phyloP scores from a whole-genome alignment of 2,113 vertebrate species.

The Erythrolamprus reginae region DNA sequence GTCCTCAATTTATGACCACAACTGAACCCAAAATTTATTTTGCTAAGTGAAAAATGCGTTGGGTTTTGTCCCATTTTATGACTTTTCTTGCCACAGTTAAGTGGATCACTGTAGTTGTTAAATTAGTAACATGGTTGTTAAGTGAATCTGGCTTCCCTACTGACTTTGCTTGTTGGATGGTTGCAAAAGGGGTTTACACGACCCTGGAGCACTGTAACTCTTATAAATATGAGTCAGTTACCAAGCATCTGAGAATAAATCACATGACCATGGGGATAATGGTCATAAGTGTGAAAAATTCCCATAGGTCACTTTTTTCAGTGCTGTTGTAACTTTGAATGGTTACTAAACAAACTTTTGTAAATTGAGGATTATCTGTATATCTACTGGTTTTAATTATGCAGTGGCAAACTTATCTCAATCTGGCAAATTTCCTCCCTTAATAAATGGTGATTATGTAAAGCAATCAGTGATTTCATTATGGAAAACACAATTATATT shows the following conservation, averaged over 20 bases:
- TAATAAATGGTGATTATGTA: not conserved
- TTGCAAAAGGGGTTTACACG: not conserved
- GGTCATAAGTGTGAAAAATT: not conserved
- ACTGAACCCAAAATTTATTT: not conserved
- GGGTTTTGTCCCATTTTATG: not conserved
- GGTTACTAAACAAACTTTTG: not conserved
- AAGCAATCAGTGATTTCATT: not conserved
- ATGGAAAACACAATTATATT: not conserved
- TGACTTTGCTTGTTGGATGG: not conserved
- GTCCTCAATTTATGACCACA: not conserved
- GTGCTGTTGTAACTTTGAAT: not conserved
- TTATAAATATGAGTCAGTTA: not conserved
- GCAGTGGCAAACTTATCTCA: not conserved
- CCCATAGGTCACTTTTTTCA: not conserved
- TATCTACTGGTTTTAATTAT: not conserved
- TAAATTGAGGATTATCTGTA: not conserved
- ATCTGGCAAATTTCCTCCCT: not conserved
- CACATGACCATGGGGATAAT: not conserved
- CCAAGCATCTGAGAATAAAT: not conserved
- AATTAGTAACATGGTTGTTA: not conserved
- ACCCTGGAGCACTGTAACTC: accelerated
- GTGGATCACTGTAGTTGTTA: not conserved
- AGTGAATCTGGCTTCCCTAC: not conserved
- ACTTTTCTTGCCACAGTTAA: not conserved
- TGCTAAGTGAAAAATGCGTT: not conserved